Conservation (phyloP, 2,113 vertebrate genomes). For the Dasyurus viverrinus region DNA sequence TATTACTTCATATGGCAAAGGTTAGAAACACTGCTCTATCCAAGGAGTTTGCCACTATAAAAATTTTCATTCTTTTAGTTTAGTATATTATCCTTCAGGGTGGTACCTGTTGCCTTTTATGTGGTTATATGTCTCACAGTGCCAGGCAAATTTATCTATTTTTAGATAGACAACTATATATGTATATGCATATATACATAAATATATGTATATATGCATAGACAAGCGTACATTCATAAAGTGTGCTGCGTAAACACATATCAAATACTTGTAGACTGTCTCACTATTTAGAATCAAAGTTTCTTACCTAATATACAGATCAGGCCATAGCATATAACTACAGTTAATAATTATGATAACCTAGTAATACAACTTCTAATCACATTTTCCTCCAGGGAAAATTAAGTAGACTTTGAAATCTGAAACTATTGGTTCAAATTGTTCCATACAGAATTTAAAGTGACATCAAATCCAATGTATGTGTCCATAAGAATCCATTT, state of each 20-base stretch:
- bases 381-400: background rate
- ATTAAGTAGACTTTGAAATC: background rate
- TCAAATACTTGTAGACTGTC: background rate
- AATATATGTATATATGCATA: too few relatives aligned
- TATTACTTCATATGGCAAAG: background rate
- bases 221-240: too few relatives aligned
- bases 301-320: background rate
- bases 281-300: background rate
- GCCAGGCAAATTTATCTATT: background rate
- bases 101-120: background rate
- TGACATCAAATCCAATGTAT: too few relatives aligned
- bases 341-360: background rate
- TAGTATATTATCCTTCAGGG: background rate
- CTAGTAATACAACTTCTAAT: background rate
- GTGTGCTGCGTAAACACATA: background rate
- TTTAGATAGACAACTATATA: background rate
- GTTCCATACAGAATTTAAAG: too few relatives aligned
- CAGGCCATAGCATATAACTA: background rate
- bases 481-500: too few relatives aligned
- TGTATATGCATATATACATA: background rate
- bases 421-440: too few relatives aligned
- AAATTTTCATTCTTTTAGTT: background rate
- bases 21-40: background rate
- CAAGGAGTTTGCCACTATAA: background rate
- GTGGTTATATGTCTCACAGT: background rate